Conservation (phyloP, 2,113 vertebrate species). For the Cavia porcellus region DNA sequence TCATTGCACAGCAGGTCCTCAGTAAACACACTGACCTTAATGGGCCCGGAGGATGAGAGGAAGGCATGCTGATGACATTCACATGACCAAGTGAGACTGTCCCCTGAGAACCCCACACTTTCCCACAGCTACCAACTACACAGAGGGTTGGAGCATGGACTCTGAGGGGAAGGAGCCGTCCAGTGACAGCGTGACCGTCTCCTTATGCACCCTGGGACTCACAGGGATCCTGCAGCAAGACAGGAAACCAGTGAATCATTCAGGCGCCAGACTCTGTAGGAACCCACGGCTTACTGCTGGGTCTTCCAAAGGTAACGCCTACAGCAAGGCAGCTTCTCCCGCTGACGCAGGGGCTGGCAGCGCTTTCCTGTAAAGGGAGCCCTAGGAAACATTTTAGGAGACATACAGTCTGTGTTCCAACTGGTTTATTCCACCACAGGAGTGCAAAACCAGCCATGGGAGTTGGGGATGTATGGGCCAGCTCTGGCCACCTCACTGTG, state of each 20-base stretch:
- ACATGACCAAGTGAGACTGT: background rate
- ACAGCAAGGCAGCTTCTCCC: background rate
- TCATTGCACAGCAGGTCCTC: background rate
- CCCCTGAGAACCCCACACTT: background rate
- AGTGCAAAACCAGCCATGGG: background rate
- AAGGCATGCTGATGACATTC: background rate
- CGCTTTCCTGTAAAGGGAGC: background rate
- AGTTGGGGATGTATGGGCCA: background rate
- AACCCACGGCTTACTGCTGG: background rate
- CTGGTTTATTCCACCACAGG: background rate
- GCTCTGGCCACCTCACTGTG: background rate
- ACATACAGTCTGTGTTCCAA: background rate
- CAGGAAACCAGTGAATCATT: conserved; percentile 51
- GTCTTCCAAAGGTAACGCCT: conserved; percentile 65
- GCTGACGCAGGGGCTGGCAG: background rate
- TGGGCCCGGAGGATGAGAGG: background rate
- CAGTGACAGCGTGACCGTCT: background rate
- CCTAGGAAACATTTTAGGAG: background rate
- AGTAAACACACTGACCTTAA: background rate
- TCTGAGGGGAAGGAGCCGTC: too few relatives aligned
- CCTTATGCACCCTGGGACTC: background rate
- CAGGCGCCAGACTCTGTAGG: background rate
- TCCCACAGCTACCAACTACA: background rate
- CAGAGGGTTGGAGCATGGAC: background rate
- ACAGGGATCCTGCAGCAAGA: background rate